Evolutionary conservation across 2,888 invertebrate genomes (phyloP).

Genomic region (Eurytoma californica): DNA sequence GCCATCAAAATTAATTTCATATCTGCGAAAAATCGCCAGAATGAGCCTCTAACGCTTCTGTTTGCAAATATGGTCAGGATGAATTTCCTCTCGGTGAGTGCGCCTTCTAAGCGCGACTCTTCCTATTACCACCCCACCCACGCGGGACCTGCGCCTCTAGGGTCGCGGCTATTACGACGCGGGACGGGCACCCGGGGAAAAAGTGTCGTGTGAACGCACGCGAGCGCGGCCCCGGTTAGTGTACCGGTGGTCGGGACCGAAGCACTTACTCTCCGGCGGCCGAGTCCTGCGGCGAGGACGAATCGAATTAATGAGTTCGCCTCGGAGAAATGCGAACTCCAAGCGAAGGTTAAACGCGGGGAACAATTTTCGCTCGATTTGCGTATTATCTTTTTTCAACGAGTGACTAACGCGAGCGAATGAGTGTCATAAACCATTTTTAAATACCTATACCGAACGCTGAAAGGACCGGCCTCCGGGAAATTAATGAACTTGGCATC

Average conservation of each 20-base stretch:
- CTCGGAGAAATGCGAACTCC: too few relatives aligned
- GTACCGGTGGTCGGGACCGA: not conserved
- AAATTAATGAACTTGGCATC: too few relatives aligned
- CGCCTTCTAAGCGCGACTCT: conserved; percentile 63
- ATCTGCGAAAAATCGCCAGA: not conserved
- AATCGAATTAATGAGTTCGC: not conserved
- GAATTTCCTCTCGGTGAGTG: conserved; percentile 57
- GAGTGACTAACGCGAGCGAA: too few relatives aligned
- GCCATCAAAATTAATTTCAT: too few relatives aligned
- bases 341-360: too few relatives aligned
- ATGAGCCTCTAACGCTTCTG: not conserved
- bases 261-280: not conserved
- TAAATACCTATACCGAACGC: too few relatives aligned
- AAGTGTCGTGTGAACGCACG: not conserved
- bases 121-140: conserved; percentile 73
- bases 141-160: conserved; percentile 57
- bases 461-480: too few relatives aligned
- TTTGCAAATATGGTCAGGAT: conserved; percentile 72
- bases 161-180: conserved; percentile 35
- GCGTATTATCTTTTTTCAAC: too few relatives aligned
- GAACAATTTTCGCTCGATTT: too few relatives aligned
- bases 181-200: conserved; percentile 4
- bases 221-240: not conserved
- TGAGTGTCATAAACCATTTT: too few relatives aligned
- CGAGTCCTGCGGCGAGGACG: not conserved